A percentile compares a stretch with the other conserved stretches of the same genome.
Evolutionary conservation across 2,888 invertebrate species (phyloP).

Genomic region (Mechanitis messenoides): DNA sequence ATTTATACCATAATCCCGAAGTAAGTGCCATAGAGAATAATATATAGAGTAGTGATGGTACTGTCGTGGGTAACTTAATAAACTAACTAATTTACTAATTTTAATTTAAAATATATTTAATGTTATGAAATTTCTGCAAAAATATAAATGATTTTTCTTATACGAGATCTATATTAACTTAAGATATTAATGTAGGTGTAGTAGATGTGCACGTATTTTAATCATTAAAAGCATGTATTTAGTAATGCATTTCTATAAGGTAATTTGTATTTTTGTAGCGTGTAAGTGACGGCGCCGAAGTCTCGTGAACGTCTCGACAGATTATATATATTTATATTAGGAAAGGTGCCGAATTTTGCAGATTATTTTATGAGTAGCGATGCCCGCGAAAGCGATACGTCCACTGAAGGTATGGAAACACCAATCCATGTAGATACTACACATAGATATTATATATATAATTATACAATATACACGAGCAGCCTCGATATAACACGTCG

Average conservation of each 20-base stretch:
- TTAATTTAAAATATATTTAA: slow-evolving; percentile 28
- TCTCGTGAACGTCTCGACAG: slow-evolving; percentile 22
- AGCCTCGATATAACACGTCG: background rate
- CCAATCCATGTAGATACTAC: slow-evolving; percentile 57
- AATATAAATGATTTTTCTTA: too few species aligned
- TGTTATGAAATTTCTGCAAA: too few species aligned
- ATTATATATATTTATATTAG: slow-evolving; percentile 10
- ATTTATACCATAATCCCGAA: slow-evolving; percentile 12
- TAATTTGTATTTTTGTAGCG: slow-evolving; percentile 23
- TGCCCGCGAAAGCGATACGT: slow-evolving; percentile 67
- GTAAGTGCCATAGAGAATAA: slow-evolving; percentile 38
- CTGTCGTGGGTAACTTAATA: slow-evolving; percentile 36
- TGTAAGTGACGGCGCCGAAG: slow-evolving; percentile 16
- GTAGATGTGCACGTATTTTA: slow-evolving; percentile 10
- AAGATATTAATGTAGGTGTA: too few species aligned
- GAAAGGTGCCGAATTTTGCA: slow-evolving; percentile 29
- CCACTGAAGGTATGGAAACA: slow-evolving; percentile 73
- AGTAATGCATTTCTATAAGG: slow-evolving; percentile 7
- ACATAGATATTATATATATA: slow-evolving; percentile 26
- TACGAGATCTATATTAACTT: too few species aligned
- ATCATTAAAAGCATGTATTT: slow-evolving; percentile 14
- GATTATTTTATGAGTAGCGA: slow-evolving; percentile 30
- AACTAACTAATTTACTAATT: slow-evolving; percentile 34
- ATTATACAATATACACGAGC: slow-evolving; percentile 4
- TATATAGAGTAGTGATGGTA: slow-evolving; percentile 32